Base-by-base conservation (phyloP, 2,113 vertebrate genomes). In the Petrocephalus microphthalmus region DNA sequence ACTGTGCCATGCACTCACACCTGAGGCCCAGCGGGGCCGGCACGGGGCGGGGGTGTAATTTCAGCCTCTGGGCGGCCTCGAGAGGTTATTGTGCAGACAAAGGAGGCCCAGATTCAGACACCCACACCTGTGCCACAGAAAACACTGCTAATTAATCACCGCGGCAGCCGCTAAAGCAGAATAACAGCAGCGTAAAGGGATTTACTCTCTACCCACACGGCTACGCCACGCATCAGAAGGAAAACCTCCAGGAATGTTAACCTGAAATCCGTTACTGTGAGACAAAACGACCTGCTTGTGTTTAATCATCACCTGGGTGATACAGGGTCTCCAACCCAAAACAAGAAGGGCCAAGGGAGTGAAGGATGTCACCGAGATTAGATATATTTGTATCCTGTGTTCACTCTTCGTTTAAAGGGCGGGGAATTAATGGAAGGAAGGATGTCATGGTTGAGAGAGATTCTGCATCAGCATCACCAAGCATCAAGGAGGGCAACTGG, bases 141-240 rank as follows among this genome's bases (percentile, higher is more conserved):
- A 84, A 84, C 45, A 29, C 82, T 25, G n/a, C 49, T 84, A 84
- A 84, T 84, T 84, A 52, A 52, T 51, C 82, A 84, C 47, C 22
- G 45, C 49, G 15, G 82, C 45, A 84, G 71, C 17, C 37, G 71
- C 71, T 78, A 29, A 67, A 67, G 60, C 8, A 78, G 71, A 78
- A 7, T 78, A 78, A 42, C 71, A 19, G 71, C 67, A 37, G 33
- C 29, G 19, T 19, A 42, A 78, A 78, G 71, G 71, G 71, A 42
- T 78, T 78, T 42, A 42, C 71, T 37, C 71, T 78, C 33, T 7
- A 78, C 33, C 71, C 71, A 78, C 71, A 78, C 71, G 37, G 71
- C 15, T 19, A 74, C 67, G 71, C 15, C 7, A 74, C 67, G 37
- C 29, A 37, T 74, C 67, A 78, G 29, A 42, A 78, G 33, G 33